These are phyloP conservation scores for Cinclus mexicanus DNA, from an alignment of 2,113 vertebrate genomes.

Conservation along the genomic window DNA sequence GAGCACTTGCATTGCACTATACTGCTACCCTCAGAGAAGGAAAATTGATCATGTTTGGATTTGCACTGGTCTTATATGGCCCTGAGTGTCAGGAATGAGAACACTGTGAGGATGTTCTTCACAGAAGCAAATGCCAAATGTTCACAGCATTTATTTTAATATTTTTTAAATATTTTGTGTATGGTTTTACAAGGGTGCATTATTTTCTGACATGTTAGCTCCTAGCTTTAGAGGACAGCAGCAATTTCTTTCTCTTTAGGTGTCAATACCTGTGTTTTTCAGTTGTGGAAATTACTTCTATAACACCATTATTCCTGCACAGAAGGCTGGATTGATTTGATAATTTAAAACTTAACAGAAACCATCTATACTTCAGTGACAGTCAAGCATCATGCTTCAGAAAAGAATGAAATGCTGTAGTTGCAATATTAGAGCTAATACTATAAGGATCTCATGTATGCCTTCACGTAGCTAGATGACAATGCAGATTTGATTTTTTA, in stretches of 20 bases:
- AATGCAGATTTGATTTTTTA: not conserved
- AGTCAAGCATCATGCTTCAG: not conserved
- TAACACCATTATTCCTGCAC: not conserved
- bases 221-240: not conserved
- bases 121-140: not conserved
- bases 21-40: not conserved
- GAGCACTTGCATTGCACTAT: not conserved
- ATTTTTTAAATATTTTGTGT: not conserved
- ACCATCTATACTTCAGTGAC: fast-evolving
- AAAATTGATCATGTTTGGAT: not conserved
- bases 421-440: not conserved
- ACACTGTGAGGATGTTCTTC: not conserved
- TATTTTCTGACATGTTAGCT: not conserved
- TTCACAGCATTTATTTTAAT: not conserved
- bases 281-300: not conserved
- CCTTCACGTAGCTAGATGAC: not conserved
- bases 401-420: not conserved
- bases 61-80: not conserved
- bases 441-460: not conserved
- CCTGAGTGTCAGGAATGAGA: not conserved
- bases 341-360: not conserved
- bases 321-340: not conserved
- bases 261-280: not conserved
- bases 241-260: not conserved
- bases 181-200: not conserved